These are phyloP conservation scores for Eriosoma lanigerum DNA, from an alignment of 1,140 invertebrate species.

Conservation along the genomic window DNA sequence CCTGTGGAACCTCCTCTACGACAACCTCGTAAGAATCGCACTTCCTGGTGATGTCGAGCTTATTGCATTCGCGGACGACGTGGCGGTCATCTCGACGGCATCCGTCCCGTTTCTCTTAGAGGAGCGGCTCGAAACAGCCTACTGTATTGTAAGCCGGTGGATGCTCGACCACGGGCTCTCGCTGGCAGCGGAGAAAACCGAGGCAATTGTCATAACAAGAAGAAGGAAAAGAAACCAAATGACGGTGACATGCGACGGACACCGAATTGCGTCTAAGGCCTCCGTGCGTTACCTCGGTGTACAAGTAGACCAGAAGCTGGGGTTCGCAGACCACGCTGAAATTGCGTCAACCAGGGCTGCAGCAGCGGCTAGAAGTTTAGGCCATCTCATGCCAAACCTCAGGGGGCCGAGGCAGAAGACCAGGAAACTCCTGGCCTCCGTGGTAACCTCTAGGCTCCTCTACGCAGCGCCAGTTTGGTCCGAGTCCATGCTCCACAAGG, in stretches of 20 bases:
- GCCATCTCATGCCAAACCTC: background rate
- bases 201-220: background rate
- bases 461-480: background rate
- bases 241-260: background rate
- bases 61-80: background rate
- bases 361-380: background rate
- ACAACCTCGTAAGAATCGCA: background rate
- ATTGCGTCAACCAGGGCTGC: background rate
- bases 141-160: background rate
- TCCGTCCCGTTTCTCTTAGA: background rate
- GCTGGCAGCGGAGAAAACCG: background rate
- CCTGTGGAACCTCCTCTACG: background rate
- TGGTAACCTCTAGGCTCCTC: background rate
- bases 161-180: background rate
- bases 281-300: background rate
- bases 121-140: background rate
- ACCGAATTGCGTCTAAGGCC: background rate
- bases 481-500: background rate
- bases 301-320: background rate
- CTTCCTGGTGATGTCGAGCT: background rate
- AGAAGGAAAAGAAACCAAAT: background rate
- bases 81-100: background rate
- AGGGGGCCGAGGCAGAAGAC: background rate
- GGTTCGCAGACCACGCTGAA: background rate
- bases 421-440: background rate